Percentiles rank a stretch among this genome's conserved stretches.
phyloP scores from a whole-genome alignment of 2,888 invertebrate species.

The Sarcophaga carnaria region DNA sequence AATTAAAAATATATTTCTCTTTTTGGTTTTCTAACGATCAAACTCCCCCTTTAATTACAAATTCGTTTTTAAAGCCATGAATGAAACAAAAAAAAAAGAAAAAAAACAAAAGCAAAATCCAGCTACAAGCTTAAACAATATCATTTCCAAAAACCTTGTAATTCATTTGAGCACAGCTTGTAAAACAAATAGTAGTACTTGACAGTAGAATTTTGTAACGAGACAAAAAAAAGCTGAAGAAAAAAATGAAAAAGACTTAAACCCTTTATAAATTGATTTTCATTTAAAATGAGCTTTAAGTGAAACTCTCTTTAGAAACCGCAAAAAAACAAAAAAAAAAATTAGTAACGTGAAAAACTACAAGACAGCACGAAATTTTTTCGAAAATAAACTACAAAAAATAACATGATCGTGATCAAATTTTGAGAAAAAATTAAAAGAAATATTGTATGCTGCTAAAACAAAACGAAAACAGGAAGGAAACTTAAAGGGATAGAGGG shows the following conservation, averaged over 20 bases:
- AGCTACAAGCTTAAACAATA: conserved; percentile 57
- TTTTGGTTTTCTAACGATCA: conserved; percentile 6
- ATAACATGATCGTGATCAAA: conserved; percentile 67
- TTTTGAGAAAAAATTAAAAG: conserved; percentile 23
- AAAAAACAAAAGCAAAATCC: background rate
- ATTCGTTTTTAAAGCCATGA: conserved; percentile 12
- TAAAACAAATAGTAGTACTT: conserved; percentile 71
- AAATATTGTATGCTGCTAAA: conserved; percentile 10
- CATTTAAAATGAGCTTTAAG: conserved; percentile 60
- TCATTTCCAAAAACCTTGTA: conserved; percentile 66
- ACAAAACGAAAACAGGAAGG: conserved; percentile 18
- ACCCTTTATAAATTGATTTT: conserved; percentile 66
- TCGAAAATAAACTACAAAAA: conserved; percentile 30
- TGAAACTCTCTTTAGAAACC: background rate
- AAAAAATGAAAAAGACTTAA: background rate
- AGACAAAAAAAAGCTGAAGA: conserved; percentile 22
- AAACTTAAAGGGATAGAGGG: background rate
- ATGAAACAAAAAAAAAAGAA: background rate
- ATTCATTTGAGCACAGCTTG: conserved; percentile 71
- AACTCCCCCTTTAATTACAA: conserved; percentile 61
- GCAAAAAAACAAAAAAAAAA: conserved; percentile 29
- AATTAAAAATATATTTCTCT: conserved; percentile 44
- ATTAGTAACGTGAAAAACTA: conserved; percentile 61
- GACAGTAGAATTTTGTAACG: conserved; percentile 63
- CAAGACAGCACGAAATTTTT: conserved; percentile 64